Conservation (phyloP, 2,113 vertebrate species). For the Poecile atricapillus region DNA sequence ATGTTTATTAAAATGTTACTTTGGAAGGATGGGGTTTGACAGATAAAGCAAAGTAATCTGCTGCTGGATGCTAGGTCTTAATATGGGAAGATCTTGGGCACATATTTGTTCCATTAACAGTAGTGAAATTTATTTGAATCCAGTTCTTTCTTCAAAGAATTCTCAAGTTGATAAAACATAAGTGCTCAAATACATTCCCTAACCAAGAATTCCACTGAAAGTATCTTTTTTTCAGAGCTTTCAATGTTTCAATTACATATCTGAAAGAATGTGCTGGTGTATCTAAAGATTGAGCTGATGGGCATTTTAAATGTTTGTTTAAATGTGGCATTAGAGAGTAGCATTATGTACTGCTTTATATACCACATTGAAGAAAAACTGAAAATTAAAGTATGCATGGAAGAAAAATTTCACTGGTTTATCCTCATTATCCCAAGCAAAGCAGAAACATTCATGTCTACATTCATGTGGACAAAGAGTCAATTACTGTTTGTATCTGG, state of each 20-base stretch:
- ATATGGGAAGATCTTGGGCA: not conserved
- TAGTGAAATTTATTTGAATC: not conserved
- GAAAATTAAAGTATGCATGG: not conserved
- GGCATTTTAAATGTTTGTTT: not conserved
- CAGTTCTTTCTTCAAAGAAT: not conserved
- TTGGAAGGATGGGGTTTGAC: not conserved
- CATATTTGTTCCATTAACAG: not conserved
- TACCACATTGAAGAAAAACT: not conserved
- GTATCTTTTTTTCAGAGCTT: not conserved
- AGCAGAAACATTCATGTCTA: not conserved
- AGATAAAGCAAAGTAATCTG: not conserved
- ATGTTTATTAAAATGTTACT: not conserved
- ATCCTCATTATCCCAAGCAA: not conserved
- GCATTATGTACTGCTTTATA: not conserved
- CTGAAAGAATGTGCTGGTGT: not conserved
- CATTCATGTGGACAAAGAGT: not conserved
- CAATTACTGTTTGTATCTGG: not conserved
- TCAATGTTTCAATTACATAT: not conserved
- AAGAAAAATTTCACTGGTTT: not conserved
- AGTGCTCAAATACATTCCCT: not conserved
- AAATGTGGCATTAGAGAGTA: not conserved
- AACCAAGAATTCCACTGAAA: not conserved
- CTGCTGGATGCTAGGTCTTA: not conserved
- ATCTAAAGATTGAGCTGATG: not conserved
- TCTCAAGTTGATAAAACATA: not conserved